Evolutionary conservation across 1,140 invertebrate species (phyloP).

Genomic region (Aphaenogaster ashmeadi): DNA sequence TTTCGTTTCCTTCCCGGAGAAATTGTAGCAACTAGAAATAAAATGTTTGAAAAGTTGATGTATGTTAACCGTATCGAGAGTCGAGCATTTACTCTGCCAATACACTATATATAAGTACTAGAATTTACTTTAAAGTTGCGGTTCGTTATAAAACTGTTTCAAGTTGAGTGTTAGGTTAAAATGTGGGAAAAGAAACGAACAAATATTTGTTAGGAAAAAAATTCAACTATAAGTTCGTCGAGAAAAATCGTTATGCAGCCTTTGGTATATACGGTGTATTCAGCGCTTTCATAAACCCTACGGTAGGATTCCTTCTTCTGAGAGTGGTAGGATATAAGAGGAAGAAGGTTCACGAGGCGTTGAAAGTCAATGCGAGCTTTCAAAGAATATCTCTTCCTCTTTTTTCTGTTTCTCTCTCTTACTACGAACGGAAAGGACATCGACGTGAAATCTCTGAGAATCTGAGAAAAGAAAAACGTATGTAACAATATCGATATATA

Average conservation of each 20-base stretch:
- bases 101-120: too few relatives aligned
- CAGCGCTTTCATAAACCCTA: slow-evolving; percentile 48
- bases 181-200: not conserved
- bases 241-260: not conserved
- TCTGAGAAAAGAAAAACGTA: slow-evolving; percentile 18
- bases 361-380: slow-evolving; percentile 71
- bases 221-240: not conserved
- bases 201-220: slow-evolving; percentile 16
- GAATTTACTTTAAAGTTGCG: not conserved
- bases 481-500: slow-evolving; percentile 33
- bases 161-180: slow-evolving; percentile 2
- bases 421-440: slow-evolving; percentile 20
- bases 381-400: slow-evolving; percentile 40
- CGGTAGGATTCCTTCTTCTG: slow-evolving; percentile 17
- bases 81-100: not conserved
- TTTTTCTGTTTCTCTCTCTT: slow-evolving; percentile 6
- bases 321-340: slow-evolving; percentile 36
- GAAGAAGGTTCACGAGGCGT: slow-evolving; percentile 48
- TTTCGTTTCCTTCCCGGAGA: not conserved
- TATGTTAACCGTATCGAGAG: not conserved
- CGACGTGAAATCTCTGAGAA: slow-evolving; percentile 23
- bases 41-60: not conserved
- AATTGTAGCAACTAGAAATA: not conserved
- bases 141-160: not conserved
- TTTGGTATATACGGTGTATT: slow-evolving; percentile 32